Conservation (phyloP, 2,888 invertebrate genomes). For the Macrosiphum euphorbiae region DNA sequence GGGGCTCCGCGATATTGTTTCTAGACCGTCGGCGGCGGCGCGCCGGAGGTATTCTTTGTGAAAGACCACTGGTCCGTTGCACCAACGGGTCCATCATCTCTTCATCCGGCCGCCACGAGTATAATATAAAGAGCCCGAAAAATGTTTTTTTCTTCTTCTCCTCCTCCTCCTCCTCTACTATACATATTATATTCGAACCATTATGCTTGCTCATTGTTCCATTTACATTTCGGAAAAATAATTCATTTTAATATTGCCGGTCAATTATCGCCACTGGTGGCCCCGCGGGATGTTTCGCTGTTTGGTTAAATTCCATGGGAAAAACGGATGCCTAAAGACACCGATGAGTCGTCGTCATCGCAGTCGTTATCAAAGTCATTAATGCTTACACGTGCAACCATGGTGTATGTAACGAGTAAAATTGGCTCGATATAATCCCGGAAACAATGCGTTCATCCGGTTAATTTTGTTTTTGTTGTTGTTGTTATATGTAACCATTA, state of each 20-base stretch:
- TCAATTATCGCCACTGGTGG: slow-evolving; percentile 64
- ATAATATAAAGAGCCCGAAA: slow-evolving; percentile 51
- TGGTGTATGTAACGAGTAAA: not conserved
- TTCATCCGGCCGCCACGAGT: slow-evolving; percentile 57
- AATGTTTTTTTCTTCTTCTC: not conserved
- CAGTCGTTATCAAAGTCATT: not conserved
- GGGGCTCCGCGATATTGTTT: slow-evolving; percentile 40
- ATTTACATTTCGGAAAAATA: slow-evolving; percentile 51
- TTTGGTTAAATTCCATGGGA: slow-evolving; percentile 33
- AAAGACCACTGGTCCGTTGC: slow-evolving; percentile 64
- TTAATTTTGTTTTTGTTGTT: not conserved
- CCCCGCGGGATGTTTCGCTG: not conserved
- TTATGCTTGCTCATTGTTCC: slow-evolving; percentile 64
- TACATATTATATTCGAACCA: slow-evolving; percentile 15
- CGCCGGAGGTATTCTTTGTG: slow-evolving; percentile 42
- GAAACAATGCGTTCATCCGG: slow-evolving; percentile 39
- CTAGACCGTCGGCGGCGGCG: slow-evolving; percentile 2
- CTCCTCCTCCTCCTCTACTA: not conserved
- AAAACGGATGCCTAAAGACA: slow-evolving; percentile 61
- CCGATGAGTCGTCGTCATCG: slow-evolving; percentile 5
- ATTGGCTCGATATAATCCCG: slow-evolving; percentile 16
- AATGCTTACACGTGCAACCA: not conserved
- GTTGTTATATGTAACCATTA: not conserved
- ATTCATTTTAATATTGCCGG: slow-evolving; percentile 63
- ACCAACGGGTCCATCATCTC: slow-evolving; percentile 62